Evolutionary conservation across 2,888 invertebrate genomes (phyloP).

Genomic region (Elmis aenea): DNA sequence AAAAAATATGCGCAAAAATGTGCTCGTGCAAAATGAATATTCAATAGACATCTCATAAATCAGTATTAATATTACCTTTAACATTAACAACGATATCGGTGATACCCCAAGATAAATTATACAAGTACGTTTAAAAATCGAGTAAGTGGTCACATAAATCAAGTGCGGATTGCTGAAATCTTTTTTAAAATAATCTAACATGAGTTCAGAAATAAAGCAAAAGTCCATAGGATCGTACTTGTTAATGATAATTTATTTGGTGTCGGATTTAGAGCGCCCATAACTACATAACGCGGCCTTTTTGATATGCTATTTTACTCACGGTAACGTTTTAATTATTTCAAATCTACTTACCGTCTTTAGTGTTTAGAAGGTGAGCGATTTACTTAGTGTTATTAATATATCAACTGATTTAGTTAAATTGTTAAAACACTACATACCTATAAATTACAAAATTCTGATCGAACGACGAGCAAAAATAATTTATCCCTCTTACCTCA

Average conservation of each 20-base stretch:
- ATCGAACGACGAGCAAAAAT: too few species aligned
- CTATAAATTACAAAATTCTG: too few species aligned
- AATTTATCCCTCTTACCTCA: too few species aligned
- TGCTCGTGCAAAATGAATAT: conserved; percentile 11
- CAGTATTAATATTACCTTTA: conserved; percentile 24
- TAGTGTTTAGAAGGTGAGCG: too few species aligned
- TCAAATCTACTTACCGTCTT: too few species aligned
- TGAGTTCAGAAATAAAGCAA: conserved; percentile 14
- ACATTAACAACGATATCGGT: conserved; percentile 24
- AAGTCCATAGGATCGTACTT: conserved; percentile 17
- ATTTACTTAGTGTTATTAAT: too few species aligned
- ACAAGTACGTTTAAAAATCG: conserved; percentile 18
- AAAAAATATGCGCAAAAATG: conserved; percentile 6
- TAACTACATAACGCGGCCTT: conserved; percentile 19
- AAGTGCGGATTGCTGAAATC: conserved; percentile 22
- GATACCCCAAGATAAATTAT: conserved; percentile 21
- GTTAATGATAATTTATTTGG: conserved; percentile 25
- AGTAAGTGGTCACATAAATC: conserved; percentile 24
- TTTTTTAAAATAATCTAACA: conserved; percentile 21
- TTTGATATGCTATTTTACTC: conserved; percentile 14
- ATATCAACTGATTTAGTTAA: too few species aligned
- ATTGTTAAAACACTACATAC: too few species aligned
- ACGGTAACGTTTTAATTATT: conserved; percentile 1
- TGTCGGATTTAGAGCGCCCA: conserved; percentile 20
- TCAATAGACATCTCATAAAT: conserved; percentile 23